Base-by-base conservation (phyloP, 2,888 invertebrate species). In the Meteorus colon region DNA sequence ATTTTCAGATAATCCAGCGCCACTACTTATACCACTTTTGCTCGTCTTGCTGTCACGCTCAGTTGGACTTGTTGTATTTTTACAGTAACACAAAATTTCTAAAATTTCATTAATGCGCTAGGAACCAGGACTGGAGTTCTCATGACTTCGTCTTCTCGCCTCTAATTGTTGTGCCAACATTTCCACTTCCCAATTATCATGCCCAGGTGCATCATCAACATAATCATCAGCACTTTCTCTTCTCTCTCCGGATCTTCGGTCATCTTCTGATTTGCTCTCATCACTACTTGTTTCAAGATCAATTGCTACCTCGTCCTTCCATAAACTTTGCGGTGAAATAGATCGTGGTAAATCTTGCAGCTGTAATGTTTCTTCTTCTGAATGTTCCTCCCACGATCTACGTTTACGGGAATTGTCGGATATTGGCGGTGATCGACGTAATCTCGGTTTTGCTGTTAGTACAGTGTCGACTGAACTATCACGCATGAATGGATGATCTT, bases 121-220 rank as follows among this genome's bases (percentile, higher is more conserved):
- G 89, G 89, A 89, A 81, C 87, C 88, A 72, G 89, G 86, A 79
- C 87, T 87, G 68, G 87, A 84, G 75, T 82, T 86, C 80, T 88
- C 88, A 84, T 84, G 86, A 77, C 86, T 86, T 77, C 84, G 83
- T 80, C 87, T 86, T 75, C 87, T 86, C 37, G 90, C 88, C 14
- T 94, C 93, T 81, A 95, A 90, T 86, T 95, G 94, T 79, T 94
- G 92, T 0, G 95, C 95, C 51, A 96, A 89, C 94, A 95, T 94
- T 88, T 93, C 92, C 0, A 95, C 93, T 87, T 96, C 95, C 95
- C 95, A 95, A 84, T 94, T 93, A 79, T 93, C 93, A 78, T 89
- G 88, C 6, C 88, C 85, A 29, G 78, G 79, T 2, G 82, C 86
- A 3, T 86, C 85, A 4, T 89, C 88, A 78, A 86, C 86, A 65